A percentile compares a stretch with the other conserved stretches of the same genome.
phyloP scores from a whole-genome alignment of 1,140 invertebrate genomes.

The Acromyrmex heyeri region DNA sequence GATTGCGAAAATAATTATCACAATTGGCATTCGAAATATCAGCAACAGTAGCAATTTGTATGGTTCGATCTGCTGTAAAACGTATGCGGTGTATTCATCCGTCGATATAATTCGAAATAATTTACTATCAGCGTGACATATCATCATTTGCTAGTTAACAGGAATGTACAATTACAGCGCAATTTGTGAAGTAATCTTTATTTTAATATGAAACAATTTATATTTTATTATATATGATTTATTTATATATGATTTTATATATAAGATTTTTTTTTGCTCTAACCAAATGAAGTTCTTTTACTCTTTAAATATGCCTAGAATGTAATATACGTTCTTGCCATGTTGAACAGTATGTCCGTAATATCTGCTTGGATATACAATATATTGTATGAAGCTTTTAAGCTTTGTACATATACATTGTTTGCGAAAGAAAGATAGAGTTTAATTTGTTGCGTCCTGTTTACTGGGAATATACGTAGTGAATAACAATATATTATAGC shows the following conservation, averaged over 20 bases:
- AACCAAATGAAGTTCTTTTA: neutral
- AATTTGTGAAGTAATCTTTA: neutral
- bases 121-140: neutral
- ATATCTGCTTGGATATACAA: slow-evolving; percentile 24
- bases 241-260: neutral
- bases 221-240: neutral
- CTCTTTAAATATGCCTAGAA: neutral
- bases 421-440: slow-evolving; percentile 34
- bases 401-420: slow-evolving; percentile 3
- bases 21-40: slow-evolving; percentile 31
- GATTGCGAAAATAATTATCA: slow-evolving; percentile 41
- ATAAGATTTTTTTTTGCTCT: no score
- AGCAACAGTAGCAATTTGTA: slow-evolving; percentile 37
- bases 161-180: neutral
- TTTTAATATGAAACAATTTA: neutral
- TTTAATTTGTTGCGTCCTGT: slow-evolving; percentile 10
- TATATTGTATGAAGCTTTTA: slow-evolving; percentile 48
- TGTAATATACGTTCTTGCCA: neutral
- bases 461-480: neutral
- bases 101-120: slow-evolving; percentile 22
- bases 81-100: neutral
- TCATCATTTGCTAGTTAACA: neutral
- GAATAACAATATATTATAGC: slow-evolving; percentile 11
- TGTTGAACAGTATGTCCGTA: neutral
- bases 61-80: slow-evolving; percentile 20